Base-by-base conservation (phyloP, 2,113 vertebrate genomes). In the Paedocypris sp. region DNA sequence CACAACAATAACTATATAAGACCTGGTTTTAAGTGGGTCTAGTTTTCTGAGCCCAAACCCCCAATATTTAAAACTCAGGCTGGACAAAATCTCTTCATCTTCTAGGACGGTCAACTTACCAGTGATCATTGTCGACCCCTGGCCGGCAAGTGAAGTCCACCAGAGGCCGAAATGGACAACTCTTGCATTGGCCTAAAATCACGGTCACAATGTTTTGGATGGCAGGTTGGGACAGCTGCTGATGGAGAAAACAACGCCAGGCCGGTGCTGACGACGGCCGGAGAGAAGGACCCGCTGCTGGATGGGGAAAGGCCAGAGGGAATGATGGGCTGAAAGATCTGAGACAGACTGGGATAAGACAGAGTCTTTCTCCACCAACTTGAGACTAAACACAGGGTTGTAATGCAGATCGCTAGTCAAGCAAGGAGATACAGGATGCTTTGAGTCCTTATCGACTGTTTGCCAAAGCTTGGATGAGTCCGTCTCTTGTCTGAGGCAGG, bases 111-210 rank as follows among this genome's bases (percentile, higher is more conserved):
- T 12, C 3, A 16, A 53, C 70, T 65, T 26, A 74, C 74, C 70
- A 58, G 53, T 76, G 71, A 61, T 76, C 61, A 20, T 68, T 66
- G 51, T 45, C 59, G 9, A 70, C 28, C 26, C 64, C 54, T n/a
- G 57, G 41, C 4, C 59, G 72, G 5, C 38, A 61, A 3, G 69
- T 59, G 49, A 52, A 60, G 65, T 76, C 74, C 16, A 48, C 13
- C 32, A 68, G 62, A 2, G 69, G 50, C 4, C 36, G 45, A 23
- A 72, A 38, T 20, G 72, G 64, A 33, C 47, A 50, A 42, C 45
- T 42, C 3, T 18, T 66, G 39, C 56, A 50, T 50, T 16, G 50
- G 1, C 39, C 56, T 18, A 47, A 52, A 29, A 76, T 47, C 36
- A 45, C 61, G 10, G 59, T 39, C 25, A 64, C 50, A 15, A 61